Evolutionary conservation across 2,888 invertebrate species (phyloP), one percentile per base, ranked within the genome.

Genomic region (Spisula subtruncata): DNA sequence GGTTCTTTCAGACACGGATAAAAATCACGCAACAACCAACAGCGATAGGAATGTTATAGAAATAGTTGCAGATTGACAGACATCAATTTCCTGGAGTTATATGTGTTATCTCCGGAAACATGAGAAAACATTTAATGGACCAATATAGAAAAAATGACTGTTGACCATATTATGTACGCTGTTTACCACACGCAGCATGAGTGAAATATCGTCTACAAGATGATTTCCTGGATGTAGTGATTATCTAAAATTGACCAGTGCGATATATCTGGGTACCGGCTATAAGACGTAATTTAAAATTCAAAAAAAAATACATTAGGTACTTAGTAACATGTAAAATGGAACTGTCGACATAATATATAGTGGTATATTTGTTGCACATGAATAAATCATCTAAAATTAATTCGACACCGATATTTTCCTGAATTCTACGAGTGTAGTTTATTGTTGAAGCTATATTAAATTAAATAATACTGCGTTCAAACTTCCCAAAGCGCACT

Each of bases 91-190:
- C 60, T 0, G 60, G 0, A 20, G 60, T 60, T 20, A 25, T 66
- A 10, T 66, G 25, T 51, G 51, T 51, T 51, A 51, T 8, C 25
- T 1, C n/a, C 6, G n/a, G 60, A 66, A 6, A 25, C 60, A 66
- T 66, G 25, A 51, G 60, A n/a, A 66, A 0, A 25, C 60, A 25
- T 66, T 66, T 25, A 66, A 25, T 25, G 12, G 60, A 66, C 60
- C 60, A 66, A 66, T 66, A 66, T 66, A 66, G 60, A 66, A 25
- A 25, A 66, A 66, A 66, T 25, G 60, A 66, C 25, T 25, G 60
- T n/a, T 60, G 25, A 25, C n/a, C 0, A 8, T 5, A 66, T 12
- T 51, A 51, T 51, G 16, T 25, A 10, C 60, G 60, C 25, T 66
- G 60, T 66, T 66, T 66, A 25, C n/a, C 60, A 66, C 5, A 66